Evolutionary conservation across 1,140 invertebrate species (phyloP).

Genomic region (Scaptomyza montana): DNA sequence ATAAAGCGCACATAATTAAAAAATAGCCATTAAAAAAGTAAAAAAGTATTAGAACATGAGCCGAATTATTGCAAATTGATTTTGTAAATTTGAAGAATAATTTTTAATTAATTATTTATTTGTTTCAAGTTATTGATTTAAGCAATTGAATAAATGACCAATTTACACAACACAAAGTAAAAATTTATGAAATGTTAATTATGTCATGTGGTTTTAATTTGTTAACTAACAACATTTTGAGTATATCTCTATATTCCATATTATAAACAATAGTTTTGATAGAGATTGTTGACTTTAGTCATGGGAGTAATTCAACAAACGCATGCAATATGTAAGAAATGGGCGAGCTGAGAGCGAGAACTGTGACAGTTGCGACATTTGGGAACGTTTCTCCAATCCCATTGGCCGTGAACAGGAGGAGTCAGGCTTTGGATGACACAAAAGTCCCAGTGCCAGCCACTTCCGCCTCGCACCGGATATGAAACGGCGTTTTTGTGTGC

Average conservation of each 20-base stretch:
- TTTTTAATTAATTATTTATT: too few relatives aligned
- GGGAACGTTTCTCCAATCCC: slow-evolving; percentile 43
- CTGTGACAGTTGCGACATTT: slow-evolving; percentile 1
- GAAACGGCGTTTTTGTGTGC: slow-evolving; percentile 63
- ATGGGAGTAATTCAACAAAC: neutral
- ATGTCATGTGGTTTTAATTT: too few relatives aligned
- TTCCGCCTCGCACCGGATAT: slow-evolving; percentile 73
- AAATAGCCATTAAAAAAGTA: too few relatives aligned
- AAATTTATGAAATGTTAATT: too few relatives aligned
- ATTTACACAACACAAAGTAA: too few relatives aligned
- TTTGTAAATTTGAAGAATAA: too few relatives aligned
- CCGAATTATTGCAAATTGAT: neutral
- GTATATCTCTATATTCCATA: neutral
- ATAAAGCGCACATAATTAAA: too few relatives aligned
- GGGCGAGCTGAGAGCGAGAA: neutral
- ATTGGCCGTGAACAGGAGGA: slow-evolving; percentile 40
- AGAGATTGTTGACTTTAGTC: neutral
- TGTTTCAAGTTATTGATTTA: neutral
- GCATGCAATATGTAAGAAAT: slow-evolving; percentile 1
- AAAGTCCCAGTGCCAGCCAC: slow-evolving; percentile 57
- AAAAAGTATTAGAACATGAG: too few relatives aligned
- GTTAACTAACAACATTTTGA: too few relatives aligned
- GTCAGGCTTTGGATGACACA: slow-evolving; percentile 59
- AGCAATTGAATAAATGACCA: neutral
- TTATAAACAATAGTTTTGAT: neutral